Evolutionary conservation across 2,113 vertebrate genomes (phyloP).

Genomic region (Lontra canadensis): DNA sequence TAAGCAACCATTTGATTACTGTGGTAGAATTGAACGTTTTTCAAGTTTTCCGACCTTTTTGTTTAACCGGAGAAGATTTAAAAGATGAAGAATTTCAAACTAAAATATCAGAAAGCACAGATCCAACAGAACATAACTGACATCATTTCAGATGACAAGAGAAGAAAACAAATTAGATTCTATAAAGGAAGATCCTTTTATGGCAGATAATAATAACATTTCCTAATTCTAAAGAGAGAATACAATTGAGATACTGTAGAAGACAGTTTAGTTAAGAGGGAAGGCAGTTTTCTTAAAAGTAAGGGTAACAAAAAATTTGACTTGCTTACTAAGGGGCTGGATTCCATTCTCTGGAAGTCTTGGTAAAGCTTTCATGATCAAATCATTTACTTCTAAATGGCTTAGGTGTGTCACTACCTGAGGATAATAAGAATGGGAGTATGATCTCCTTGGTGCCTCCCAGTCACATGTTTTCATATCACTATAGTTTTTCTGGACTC

Average conservation of each 20-base stretch:
- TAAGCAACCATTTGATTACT: not conserved
- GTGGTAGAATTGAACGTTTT: not conserved
- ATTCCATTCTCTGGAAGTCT: not conserved
- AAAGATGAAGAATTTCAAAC: not conserved
- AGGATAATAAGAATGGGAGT: not conserved
- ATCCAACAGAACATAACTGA: not conserved
- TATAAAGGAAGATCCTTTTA: not conserved
- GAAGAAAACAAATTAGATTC: not conserved
- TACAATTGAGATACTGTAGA: not conserved
- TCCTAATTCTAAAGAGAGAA: not conserved
- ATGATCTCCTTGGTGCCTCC: no score
- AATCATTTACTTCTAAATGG: not conserved
- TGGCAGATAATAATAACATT: not conserved
- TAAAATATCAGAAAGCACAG: not conserved
- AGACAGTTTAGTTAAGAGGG: not conserved
- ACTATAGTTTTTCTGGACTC: not conserved
- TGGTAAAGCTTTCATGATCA: not conserved
- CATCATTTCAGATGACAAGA: not conserved
- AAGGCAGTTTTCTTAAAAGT: not conserved
- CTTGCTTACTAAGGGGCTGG: not conserved
- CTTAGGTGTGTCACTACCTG: not conserved
- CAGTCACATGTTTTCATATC: not conserved
- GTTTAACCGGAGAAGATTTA: not conserved
- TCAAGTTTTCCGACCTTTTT: not conserved
- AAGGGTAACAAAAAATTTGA: not conserved